Conservation (phyloP, 1,140 invertebrate species). For the Melipona quadrifasciata region DNA sequence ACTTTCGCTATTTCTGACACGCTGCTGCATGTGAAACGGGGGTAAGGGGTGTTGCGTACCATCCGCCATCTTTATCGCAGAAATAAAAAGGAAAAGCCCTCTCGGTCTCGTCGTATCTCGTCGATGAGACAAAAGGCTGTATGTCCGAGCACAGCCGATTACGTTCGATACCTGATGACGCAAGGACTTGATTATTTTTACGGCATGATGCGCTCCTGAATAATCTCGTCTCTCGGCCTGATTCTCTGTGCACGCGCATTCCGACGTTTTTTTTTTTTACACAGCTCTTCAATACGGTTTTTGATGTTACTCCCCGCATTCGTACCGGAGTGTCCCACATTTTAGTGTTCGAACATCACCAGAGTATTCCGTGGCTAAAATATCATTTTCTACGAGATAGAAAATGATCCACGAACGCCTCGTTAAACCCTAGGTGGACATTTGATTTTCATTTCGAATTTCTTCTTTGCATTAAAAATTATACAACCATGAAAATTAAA, state of each 20-base stretch:
- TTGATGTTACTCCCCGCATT: not conserved
- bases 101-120: not conserved
- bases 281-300: not conserved
- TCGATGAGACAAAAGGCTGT: slow-evolving; percentile 44
- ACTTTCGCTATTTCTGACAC: slow-evolving; percentile 40
- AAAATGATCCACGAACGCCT: too few relatives aligned
- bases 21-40: not conserved
- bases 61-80: slow-evolving; percentile 29
- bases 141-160: slow-evolving; percentile 52
- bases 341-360: too few relatives aligned
- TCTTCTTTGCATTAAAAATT: too few relatives aligned
- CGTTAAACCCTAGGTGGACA: too few relatives aligned
- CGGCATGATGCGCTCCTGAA: slow-evolving; percentile 30
- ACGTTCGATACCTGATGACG: slow-evolving; percentile 64
- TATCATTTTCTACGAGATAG: too few relatives aligned
- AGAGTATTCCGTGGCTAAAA: too few relatives aligned
- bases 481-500: too few relatives aligned
- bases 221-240: slow-evolving; percentile 22
- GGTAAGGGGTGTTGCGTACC: slow-evolving; percentile 17
- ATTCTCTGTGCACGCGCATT: slow-evolving; percentile 19
- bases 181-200: slow-evolving; percentile 63
- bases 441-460: too few relatives aligned
- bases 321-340: too few relatives aligned
- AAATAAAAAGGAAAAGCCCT: slow-evolving; percentile 43
- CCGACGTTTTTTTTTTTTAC: not conserved